phyloP scores from a whole-genome alignment of 2,797 vertebrate species.

The Sorex maritimensis region DNA sequence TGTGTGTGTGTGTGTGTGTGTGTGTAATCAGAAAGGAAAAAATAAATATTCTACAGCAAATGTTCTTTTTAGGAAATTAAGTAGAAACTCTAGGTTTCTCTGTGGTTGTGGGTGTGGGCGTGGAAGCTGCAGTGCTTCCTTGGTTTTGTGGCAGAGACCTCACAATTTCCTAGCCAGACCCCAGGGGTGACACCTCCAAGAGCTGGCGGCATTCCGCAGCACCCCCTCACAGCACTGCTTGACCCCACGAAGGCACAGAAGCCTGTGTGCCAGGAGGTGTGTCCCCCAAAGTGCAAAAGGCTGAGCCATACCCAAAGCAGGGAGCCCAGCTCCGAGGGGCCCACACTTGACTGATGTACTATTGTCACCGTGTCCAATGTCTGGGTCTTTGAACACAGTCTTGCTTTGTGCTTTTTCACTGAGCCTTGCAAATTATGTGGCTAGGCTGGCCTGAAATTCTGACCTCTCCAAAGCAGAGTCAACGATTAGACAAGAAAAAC shows the following conservation, averaged over 20 bases:
- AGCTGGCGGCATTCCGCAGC: background rate
- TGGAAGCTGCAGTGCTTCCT: background rate
- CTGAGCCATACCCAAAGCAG: background rate
- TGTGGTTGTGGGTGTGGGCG: too few relatives aligned
- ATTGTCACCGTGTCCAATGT: background rate
- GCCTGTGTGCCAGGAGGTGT: background rate
- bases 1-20: background rate
- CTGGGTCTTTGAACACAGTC: background rate
- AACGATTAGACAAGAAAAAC: background rate
- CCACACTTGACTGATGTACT: rapidly evolving
- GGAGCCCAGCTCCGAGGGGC: background rate
- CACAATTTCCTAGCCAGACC: background rate
- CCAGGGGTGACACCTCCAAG: background rate
- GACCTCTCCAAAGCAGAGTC: conserved; percentile 34
- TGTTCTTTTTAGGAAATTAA: conserved; percentile 27
- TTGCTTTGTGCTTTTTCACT: background rate
- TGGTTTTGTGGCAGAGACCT: background rate
- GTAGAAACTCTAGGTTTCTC: background rate
- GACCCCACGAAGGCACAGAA: background rate
- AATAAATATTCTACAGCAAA: background rate
- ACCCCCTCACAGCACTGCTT: background rate
- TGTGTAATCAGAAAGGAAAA: conserved; percentile 15
- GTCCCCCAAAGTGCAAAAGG: background rate
- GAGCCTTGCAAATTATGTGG: background rate
- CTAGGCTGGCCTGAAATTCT: background rate